A percentile compares a stretch with the other conserved stretches of the same genome.
Evolutionary conservation across 1,140 invertebrate species (phyloP).

Genomic region (Eurosta solidaginis): DNA sequence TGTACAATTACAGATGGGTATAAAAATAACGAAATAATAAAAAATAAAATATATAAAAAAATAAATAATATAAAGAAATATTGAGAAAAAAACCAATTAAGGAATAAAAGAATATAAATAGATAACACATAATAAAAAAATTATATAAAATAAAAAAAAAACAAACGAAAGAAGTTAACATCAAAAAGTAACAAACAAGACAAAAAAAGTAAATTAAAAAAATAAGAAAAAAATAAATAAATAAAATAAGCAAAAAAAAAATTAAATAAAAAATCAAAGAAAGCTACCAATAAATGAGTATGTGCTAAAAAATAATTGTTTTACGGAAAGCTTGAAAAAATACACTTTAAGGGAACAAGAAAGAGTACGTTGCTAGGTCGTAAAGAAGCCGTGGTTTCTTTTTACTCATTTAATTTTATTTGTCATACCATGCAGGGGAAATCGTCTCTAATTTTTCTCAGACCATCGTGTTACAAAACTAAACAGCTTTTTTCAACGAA

Average conservation of each 20-base stretch:
- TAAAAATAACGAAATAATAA: no score
- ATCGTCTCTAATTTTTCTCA: no score
- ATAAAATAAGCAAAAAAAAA: not conserved
- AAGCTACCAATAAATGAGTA: not conserved
- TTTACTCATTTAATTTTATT: no score
- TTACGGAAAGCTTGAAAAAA: not conserved
- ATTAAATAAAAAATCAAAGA: constrained; percentile 27
- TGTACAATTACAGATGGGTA: no score
- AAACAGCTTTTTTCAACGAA: no score
- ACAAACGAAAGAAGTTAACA: not conserved
- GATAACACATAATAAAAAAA: constrained; percentile 30
- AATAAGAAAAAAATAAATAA: constrained; percentile 25
- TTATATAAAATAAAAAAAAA: constrained; percentile 16
- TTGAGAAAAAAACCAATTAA: not conserved
- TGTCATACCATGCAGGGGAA: no score
- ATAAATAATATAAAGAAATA: constrained; percentile 30
- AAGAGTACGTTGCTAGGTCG: no score
- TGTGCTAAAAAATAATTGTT: constrained; percentile 36
- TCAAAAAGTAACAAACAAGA: constrained; percentile 14
- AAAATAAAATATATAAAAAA: constrained; percentile 29
- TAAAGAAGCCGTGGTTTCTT: no score
- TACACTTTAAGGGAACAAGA: not conserved
- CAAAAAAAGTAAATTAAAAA: constrained; percentile 1
- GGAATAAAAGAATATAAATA: constrained; percentile 21
- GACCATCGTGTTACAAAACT: no score